Percentiles rank a stretch among this genome's conserved stretches.
These are phyloP conservation scores for Ephestia elutella DNA, from an alignment of 1,140 invertebrate species.

Conservation along the genomic window DNA sequence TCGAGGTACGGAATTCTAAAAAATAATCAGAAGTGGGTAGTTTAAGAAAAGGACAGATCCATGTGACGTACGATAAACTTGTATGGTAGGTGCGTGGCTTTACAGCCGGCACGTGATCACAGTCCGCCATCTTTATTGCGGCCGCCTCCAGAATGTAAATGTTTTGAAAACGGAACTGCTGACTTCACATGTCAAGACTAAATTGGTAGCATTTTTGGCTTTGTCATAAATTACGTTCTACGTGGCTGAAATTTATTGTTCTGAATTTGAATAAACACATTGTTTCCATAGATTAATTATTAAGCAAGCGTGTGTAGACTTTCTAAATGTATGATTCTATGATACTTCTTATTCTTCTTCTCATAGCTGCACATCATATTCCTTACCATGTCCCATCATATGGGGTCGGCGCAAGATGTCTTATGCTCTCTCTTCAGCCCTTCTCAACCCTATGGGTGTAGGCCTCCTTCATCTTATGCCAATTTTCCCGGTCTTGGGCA, in stretches of 20 bases:
- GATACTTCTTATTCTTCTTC: too few relatives aligned
- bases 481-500: too few relatives aligned
- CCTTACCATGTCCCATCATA: too few relatives aligned
- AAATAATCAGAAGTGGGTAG: not conserved
- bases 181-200: not conserved
- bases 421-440: too few relatives aligned
- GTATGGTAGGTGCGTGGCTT: not conserved
- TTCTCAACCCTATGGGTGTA: too few relatives aligned
- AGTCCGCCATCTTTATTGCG: slow-evolving; percentile 1
- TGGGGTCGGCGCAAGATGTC: too few relatives aligned
- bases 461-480: too few relatives aligned
- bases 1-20: not conserved
- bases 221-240: not conserved
- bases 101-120: slow-evolving; percentile 1
- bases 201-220: not conserved
- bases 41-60: not conserved
- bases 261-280: not conserved
- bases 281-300: too few relatives aligned
- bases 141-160: not conserved
- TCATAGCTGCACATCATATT: too few relatives aligned
- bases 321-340: too few relatives aligned
- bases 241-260: not conserved
- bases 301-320: too few relatives aligned
- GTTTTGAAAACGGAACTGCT: not conserved
- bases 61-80: too few relatives aligned